A percentile compares a stretch with the other conserved stretches of the same genome.
phyloP scores from a whole-genome alignment of 2,113 vertebrate species.

The Perognathus longimembris region DNA sequence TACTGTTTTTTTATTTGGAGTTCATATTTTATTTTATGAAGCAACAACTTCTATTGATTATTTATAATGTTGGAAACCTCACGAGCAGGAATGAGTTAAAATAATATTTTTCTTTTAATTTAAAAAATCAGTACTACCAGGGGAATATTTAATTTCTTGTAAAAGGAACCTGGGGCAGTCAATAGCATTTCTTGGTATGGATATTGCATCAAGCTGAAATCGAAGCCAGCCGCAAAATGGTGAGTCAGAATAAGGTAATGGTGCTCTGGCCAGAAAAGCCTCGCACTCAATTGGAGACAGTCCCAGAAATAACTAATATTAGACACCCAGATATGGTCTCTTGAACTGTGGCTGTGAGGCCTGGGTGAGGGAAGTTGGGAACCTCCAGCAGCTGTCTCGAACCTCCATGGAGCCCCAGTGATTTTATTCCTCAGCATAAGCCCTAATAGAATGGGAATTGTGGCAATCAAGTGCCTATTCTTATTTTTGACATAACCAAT shows the following conservation, averaged over 20 bases:
- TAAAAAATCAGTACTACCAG: conserved; percentile 48
- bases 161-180: conserved; percentile 38
- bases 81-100: conserved; percentile 66
- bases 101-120: conserved; percentile 70
- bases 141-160: conserved; percentile 58
- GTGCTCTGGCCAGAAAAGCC: neutral
- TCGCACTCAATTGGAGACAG: neutral
- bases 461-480: neutral
- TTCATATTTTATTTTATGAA: conserved; percentile 27
- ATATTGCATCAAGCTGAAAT: neutral
- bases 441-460: neutral
- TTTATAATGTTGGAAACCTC: conserved; percentile 37
- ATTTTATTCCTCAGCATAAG: neutral
- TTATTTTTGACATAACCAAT: conserved; percentile 1
- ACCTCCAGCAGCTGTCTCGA: neutral
- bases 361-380: neutral
- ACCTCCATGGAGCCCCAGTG: neutral
- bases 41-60: conserved; percentile 1
- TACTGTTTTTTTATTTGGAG: neutral
- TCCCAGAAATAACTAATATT: neutral
- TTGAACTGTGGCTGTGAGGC: neutral
- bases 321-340: neutral
- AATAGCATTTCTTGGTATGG: conserved; percentile 44
- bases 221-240: neutral
- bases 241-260: neutral